These are phyloP conservation scores for Crossocerus cetratus DNA, from an alignment of 2,888 invertebrate species.

Conservation along the genomic window DNA sequence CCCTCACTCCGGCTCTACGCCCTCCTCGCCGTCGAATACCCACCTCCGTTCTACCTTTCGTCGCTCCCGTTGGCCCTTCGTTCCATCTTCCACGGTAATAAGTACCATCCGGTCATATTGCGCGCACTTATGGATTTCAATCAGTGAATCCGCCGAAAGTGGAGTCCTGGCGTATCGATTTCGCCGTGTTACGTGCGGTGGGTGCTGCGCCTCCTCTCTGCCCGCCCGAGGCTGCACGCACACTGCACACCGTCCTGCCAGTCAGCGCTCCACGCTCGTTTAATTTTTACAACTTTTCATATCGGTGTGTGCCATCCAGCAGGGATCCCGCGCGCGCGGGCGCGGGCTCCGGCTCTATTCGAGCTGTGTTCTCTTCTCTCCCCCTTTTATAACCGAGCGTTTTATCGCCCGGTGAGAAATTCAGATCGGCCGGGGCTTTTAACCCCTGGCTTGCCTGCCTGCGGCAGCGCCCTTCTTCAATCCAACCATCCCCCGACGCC, in stretches of 20 bases:
- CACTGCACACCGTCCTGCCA: too few species aligned
- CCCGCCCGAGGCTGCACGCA: too few species aligned
- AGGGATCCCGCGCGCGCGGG: too few species aligned
- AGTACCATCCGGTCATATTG: slow-evolving; percentile 34
- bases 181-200: not conserved
- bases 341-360: too few species aligned
- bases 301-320: slow-evolving; percentile 29
- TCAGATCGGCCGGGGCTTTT: slow-evolving; percentile 20
- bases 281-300: slow-evolving; percentile 49
- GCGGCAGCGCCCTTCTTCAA: not conserved
- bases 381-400: slow-evolving; percentile 34
- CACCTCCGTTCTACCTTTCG: not conserved
- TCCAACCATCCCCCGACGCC: slow-evolving; percentile 3
- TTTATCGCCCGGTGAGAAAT: slow-evolving; percentile 39
- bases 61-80: slow-evolving; percentile 37
- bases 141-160: slow-evolving; percentile 38
- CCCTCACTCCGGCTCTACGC: not conserved
- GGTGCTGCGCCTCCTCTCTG: not conserved
- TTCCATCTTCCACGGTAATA: slow-evolving; percentile 37
- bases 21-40: not conserved
- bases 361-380: slow-evolving; percentile 13
- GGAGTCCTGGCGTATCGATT: not conserved
- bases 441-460: not conserved
- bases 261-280: slow-evolving; percentile 34
- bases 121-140: slow-evolving; percentile 48